A percentile compares a stretch with the other conserved stretches of the same genome.
Conservation (phyloP, 2,888 invertebrate genomes). For the Ophion obscuratus region DNA sequence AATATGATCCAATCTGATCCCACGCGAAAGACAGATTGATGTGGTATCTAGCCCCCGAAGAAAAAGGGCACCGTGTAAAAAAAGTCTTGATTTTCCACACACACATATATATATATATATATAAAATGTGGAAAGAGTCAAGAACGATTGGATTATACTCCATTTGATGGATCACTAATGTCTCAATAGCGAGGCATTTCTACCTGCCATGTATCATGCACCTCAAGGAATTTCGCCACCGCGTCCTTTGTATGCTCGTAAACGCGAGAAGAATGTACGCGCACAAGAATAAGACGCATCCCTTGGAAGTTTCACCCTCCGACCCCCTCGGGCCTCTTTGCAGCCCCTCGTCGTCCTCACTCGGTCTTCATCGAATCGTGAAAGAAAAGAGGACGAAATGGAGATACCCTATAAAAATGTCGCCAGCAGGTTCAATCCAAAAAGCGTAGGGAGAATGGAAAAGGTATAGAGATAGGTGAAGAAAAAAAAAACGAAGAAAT, state of each 20-base stretch:
- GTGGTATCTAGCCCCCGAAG: too few relatives aligned
- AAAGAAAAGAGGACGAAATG: constrained; percentile 6
- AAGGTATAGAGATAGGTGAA: constrained; percentile 39
- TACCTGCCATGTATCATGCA: background rate
- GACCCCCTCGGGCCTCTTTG: background rate
- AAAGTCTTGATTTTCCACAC: too few relatives aligned
- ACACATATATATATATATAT: too few relatives aligned
- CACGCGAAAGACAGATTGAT: too few relatives aligned
- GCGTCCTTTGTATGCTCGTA: background rate
- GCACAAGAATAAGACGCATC: constrained; percentile 42
- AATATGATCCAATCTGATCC: too few relatives aligned
- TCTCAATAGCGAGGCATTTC: constrained; percentile 43
- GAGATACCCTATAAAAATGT: background rate
- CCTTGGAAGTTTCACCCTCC: background rate
- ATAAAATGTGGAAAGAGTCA: constrained; percentile 61
- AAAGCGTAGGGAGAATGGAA: constrained; percentile 1
- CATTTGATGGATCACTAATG: constrained; percentile 76
- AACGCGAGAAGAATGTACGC: background rate
- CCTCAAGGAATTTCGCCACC: background rate
- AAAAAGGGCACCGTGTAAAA: too few relatives aligned
- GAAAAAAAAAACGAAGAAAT: constrained; percentile 40
- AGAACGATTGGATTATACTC: constrained; percentile 62
- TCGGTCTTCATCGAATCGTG: constrained; percentile 18
- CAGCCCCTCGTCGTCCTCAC: constrained; percentile 13
- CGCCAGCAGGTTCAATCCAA: background rate